Evolutionary conservation across 1,140 invertebrate genomes (phyloP).

Genomic region (Rhizoglyphus robini): DNA sequence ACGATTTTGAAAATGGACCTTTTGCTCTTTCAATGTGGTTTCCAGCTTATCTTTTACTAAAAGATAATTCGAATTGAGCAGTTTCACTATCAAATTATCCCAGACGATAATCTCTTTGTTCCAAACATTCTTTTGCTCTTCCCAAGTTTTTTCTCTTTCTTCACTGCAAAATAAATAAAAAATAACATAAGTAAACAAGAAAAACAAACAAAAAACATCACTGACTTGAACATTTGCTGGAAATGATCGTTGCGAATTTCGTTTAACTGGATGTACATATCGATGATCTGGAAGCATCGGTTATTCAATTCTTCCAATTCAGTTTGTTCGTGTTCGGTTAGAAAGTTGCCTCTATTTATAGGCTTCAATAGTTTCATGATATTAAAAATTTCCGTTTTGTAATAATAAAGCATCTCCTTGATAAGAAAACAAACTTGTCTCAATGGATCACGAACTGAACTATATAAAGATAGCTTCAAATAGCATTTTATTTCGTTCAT

Average conservation of each 20-base stretch:
- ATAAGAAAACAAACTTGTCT: neutral
- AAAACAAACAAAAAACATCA: neutral
- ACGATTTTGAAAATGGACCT: neutral
- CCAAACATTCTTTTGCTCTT: neutral
- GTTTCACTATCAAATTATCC: slow-evolving; percentile 2
- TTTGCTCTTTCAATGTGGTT: neutral
- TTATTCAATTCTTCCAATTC: slow-evolving; percentile 8
- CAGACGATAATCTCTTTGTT: neutral
- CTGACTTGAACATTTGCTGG: slow-evolving; percentile 18
- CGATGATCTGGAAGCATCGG: slow-evolving; percentile 8
- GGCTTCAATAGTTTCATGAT: neutral
- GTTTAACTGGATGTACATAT: slow-evolving; percentile 14
- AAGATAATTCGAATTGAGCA: slow-evolving; percentile 3
- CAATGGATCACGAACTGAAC: neutral
- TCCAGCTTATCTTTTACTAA: slow-evolving; percentile 1
- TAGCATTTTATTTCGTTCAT: neutral
- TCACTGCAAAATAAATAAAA: neutral
- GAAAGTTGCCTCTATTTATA: neutral
- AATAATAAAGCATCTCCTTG: neutral
- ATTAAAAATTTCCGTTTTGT: neutral
- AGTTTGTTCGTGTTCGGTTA: neutral
- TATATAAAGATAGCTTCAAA: neutral
- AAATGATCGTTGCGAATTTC: slow-evolving; percentile 5
- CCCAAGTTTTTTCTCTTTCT: slow-evolving; percentile 14
- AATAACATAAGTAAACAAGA: neutral